Evolutionary conservation across 2,888 invertebrate species (phyloP).

Genomic region (Anodontia alba): DNA sequence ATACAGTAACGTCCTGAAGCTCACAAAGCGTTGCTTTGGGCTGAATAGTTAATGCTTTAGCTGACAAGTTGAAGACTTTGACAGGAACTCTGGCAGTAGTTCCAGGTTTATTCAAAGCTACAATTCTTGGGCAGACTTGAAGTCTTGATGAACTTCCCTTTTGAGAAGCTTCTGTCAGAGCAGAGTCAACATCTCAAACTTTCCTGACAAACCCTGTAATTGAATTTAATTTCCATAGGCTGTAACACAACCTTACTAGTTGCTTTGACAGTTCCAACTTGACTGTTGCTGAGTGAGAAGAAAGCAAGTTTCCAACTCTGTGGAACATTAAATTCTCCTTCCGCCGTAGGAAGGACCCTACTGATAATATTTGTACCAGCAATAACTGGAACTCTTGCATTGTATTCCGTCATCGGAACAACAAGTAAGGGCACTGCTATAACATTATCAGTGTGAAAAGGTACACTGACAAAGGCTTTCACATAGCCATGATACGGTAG

Average conservation of each 20-base stretch:
- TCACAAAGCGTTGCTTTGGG: constrained; percentile 20
- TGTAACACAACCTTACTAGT: neutral
- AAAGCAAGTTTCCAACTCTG: constrained; percentile 21
- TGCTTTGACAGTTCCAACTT: constrained; percentile 17
- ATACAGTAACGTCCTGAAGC: constrained; percentile 21
- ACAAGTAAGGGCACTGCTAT: neutral
- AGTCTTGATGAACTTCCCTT: neutral
- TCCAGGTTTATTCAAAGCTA: constrained; percentile 22
- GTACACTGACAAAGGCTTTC: neutral
- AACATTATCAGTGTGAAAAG: neutral
- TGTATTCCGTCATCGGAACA: constrained; percentile 8
- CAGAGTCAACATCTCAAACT: neutral
- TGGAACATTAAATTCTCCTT: neutral
- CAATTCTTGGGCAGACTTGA: constrained; percentile 24
- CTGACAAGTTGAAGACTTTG: constrained; percentile 16
- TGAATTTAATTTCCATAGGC: constrained; percentile 33
- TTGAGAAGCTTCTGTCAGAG: constrained; percentile 10
- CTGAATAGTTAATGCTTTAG: constrained; percentile 17
- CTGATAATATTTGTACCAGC: constrained; percentile 24
- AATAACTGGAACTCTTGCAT: neutral
- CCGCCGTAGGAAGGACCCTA: neutral
- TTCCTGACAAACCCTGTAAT: constrained; percentile 11
- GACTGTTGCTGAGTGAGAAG: neutral
- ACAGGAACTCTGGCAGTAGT: constrained; percentile 30
- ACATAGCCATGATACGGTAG: constrained; percentile 10